Percentiles rank a stretch among this genome's conserved stretches.
Evolutionary conservation across 2,113 vertebrate genomes (phyloP).

Genomic region (Euleptes europaea): DNA sequence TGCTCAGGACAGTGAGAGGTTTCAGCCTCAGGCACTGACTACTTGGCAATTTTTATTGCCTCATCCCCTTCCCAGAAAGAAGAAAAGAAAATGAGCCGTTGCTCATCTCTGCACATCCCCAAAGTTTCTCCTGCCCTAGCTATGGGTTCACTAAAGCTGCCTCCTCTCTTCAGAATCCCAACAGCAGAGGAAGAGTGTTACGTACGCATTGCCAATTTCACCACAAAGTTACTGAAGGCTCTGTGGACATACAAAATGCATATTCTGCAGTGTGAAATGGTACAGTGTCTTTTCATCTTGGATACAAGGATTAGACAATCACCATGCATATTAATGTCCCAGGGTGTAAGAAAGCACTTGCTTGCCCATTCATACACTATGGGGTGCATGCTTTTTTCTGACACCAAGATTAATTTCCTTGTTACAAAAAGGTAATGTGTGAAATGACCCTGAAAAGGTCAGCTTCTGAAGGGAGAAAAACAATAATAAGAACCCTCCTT

Average conservation of each 20-base stretch:
- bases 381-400: not conserved
- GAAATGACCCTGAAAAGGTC: conserved; percentile 7
- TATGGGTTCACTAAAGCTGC: not conserved
- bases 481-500: not conserved
- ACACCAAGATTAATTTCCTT: conserved; percentile 2
- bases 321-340: not conserved
- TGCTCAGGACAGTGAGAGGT: not conserved
- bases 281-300: not conserved
- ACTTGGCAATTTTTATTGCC: not conserved
- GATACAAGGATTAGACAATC: not conserved
- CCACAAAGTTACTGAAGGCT: not conserved
- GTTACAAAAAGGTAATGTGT: conserved; percentile 7
- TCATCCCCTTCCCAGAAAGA: not conserved
- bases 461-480: conserved; percentile 2
- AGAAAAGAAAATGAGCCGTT: not conserved
- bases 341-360: not conserved
- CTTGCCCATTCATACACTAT: not conserved
- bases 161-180: not conserved
- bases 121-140: not conserved
- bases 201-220: not conserved
- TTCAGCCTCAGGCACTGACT: not conserved
- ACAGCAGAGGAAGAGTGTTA: not conserved
- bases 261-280: not conserved
- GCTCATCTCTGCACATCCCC: not conserved
- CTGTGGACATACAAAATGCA: not conserved